phyloP scores from a whole-genome alignment of 2,888 invertebrate species.

The Camponotus fellah region DNA sequence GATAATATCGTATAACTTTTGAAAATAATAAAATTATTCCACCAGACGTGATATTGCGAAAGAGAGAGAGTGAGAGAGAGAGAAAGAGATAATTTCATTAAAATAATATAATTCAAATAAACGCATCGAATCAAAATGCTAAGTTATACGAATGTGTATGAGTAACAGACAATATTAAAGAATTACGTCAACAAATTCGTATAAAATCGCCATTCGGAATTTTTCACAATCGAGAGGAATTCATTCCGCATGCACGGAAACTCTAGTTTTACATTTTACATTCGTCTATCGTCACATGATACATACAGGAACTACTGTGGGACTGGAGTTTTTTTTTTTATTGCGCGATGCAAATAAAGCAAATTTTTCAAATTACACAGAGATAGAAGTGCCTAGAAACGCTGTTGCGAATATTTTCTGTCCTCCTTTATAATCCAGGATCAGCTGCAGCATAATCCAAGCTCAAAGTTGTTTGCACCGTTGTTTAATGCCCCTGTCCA shows the following conservation, averaged over 20 bases:
- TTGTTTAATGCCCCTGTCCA: background rate
- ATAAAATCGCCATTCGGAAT: background rate
- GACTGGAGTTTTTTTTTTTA: conserved; percentile 20
- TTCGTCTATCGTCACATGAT: background rate
- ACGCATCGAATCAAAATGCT: background rate
- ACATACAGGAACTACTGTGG: background rate
- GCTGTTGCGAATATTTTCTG: conserved; percentile 19
- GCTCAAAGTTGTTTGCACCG: background rate
- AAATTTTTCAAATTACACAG: conserved; percentile 8
- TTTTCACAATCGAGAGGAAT: background rate
- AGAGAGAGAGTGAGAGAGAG: background rate
- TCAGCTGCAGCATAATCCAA: conserved; percentile 11
- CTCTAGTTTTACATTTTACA: conserved; percentile 14
- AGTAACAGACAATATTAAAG: background rate
- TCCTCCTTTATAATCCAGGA: conserved; percentile 34
- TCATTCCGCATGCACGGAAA: conserved; percentile 4
- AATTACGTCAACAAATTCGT: background rate
- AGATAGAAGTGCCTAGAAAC: conserved; percentile 1
- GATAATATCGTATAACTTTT: background rate
- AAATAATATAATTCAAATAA: conserved; percentile 21
- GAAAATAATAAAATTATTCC: background rate
- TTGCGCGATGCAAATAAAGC: background rate
- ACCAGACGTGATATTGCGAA: background rate
- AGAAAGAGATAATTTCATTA: background rate
- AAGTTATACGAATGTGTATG: background rate